Evolutionary conservation across 2,888 invertebrate genomes (phyloP).

Genomic region (Agriopis leucophaearia): DNA sequence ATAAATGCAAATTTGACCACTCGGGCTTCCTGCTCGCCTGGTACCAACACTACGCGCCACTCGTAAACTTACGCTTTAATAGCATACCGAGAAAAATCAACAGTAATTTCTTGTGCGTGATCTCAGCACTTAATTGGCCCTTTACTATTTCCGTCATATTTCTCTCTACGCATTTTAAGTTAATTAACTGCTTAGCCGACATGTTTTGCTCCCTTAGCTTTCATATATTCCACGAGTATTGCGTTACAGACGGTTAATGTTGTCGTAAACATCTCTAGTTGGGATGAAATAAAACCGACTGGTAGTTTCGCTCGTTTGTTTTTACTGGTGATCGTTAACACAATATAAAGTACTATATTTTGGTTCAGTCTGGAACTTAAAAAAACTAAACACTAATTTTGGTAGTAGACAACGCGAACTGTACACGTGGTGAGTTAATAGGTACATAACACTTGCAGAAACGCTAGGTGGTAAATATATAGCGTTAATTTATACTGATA

Average conservation of each 20-base stretch:
- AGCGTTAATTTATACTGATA: too few relatives aligned
- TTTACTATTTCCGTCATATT: constrained; percentile 64
- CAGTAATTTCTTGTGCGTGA: constrained; percentile 55
- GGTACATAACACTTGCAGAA: constrained; percentile 52
- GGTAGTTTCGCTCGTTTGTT: constrained; percentile 69
- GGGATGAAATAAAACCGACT: constrained; percentile 48
- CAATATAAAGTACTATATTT: constrained; percentile 81
- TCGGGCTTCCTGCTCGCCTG: constrained; percentile 71
- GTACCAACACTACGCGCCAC: constrained; percentile 31
- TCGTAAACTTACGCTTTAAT: constrained; percentile 38
- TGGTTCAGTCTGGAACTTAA: constrained; percentile 87
- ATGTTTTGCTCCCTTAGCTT: constrained; percentile 50
- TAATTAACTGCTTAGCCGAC: constrained; percentile 64
- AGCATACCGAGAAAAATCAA: constrained; percentile 51
- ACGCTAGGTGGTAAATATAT: constrained; percentile 19
- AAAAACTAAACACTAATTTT: constrained; percentile 81
- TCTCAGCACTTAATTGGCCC: constrained; percentile 62
- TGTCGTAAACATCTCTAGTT: constrained; percentile 44
- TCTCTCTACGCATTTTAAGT: constrained; percentile 58
- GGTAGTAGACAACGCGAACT: constrained; percentile 73
- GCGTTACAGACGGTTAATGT: constrained; percentile 33
- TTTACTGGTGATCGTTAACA: constrained; percentile 79
- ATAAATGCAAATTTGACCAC: constrained; percentile 83
- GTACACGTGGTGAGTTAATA: constrained; percentile 59
- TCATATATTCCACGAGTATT: constrained; percentile 51